Evolutionary conservation across 2,888 invertebrate genomes (phyloP).

Genomic region (Ophion slaviceki): DNA sequence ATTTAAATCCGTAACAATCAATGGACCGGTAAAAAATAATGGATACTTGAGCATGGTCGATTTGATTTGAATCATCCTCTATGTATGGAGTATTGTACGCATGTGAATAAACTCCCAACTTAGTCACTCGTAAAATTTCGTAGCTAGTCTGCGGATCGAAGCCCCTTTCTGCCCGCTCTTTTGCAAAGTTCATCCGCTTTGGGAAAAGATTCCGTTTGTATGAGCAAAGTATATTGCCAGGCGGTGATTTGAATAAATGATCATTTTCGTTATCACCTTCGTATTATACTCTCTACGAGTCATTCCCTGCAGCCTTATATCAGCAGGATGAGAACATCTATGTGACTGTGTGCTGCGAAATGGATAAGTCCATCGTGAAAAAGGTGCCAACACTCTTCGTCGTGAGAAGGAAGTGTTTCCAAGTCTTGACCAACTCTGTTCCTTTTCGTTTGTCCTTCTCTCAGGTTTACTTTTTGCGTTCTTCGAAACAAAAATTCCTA

Average conservation of each 20-base stretch:
- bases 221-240: not conserved
- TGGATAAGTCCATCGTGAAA: conserved; percentile 33
- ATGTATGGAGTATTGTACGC: conserved; percentile 40
- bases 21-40: not conserved
- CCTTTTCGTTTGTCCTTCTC: conserved; percentile 3
- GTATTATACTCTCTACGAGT: too few species aligned
- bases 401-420: conserved; percentile 13
- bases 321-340: not conserved
- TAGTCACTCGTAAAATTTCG: conserved; percentile 53
- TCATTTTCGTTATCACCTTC: conserved; percentile 32
- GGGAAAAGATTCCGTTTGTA: conserved; percentile 3
- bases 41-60: not conserved
- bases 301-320: too few species aligned
- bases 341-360: conserved; percentile 38
- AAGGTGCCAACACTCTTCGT: conserved; percentile 1
- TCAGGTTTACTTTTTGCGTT: conserved; percentile 23
- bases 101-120: conserved; percentile 51
- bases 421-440: not conserved
- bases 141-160: conserved; percentile 10
- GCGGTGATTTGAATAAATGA: conserved; percentile 27
- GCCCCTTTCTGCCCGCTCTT: not conserved
- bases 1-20: not conserved
- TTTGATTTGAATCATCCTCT: not conserved
- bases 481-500: conserved; percentile 16
- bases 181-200: not conserved